phyloP scores from a whole-genome alignment of 1,140 invertebrate species.

The Hestina assimilis region DNA sequence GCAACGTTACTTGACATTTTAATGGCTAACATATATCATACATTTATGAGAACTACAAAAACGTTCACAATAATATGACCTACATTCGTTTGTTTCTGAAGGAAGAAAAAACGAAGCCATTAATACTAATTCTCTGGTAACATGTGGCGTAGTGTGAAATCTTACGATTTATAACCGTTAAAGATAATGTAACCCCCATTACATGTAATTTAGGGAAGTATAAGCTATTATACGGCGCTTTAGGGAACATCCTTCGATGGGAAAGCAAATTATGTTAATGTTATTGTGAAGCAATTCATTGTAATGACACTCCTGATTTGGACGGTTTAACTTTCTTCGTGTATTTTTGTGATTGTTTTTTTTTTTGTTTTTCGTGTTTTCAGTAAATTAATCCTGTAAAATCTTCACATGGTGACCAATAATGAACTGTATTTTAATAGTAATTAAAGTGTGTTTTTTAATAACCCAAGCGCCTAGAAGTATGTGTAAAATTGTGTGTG shows the following conservation, averaged over 20 bases:
- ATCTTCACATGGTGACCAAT: no score
- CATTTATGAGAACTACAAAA: no score
- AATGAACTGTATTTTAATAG: no score
- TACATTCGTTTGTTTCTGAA: slow-evolving; percentile 1
- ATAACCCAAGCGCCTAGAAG: no score
- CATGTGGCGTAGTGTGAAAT: slow-evolving; percentile 46
- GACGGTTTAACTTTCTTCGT: no score
- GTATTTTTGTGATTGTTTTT: no score
- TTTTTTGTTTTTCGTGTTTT: no score
- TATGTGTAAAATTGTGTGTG: no score
- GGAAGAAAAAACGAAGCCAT: slow-evolving; percentile 35
- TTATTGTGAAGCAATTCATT: slow-evolving; percentile 15
- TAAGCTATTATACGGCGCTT: slow-evolving; percentile 34
- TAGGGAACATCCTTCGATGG: slow-evolving; percentile 25
- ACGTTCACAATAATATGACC: background rate
- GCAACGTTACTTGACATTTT: no score
- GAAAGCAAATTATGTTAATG: slow-evolving; percentile 24
- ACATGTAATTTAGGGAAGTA: slow-evolving; percentile 44
- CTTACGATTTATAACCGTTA: slow-evolving; percentile 47
- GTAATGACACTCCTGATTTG: slow-evolving; percentile 13
- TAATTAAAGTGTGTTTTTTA: no score
- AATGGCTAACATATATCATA: no score
- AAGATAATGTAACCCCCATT: slow-evolving; percentile 46
- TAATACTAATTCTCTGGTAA: slow-evolving; percentile 38
- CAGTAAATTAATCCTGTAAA: no score